A percentile compares a stretch with the other conserved stretches of the same genome.
These are phyloP conservation scores for Rynchops niger DNA, from an alignment of 2,113 vertebrate genomes.

Conservation along the genomic window DNA sequence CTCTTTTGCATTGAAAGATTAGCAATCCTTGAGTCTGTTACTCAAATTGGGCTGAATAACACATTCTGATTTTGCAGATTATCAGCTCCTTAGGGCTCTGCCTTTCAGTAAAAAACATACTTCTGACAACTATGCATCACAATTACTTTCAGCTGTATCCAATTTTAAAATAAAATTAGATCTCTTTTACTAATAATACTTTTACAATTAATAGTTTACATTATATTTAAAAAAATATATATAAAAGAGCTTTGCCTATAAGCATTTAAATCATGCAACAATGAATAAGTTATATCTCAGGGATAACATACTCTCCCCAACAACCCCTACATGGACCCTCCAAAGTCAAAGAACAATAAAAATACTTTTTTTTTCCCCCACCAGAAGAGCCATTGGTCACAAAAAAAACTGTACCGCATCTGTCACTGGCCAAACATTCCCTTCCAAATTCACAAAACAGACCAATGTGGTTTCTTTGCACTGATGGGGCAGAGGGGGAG, in stretches of 20 bases:
- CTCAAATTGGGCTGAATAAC: not conserved
- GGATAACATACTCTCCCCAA: rapidly evolving
- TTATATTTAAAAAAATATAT: not conserved
- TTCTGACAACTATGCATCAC: not conserved
- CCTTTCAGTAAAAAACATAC: not conserved
- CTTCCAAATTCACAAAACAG: not conserved
- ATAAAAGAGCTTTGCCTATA: not conserved
- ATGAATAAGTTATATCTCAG: not conserved
- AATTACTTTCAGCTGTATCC: not conserved
- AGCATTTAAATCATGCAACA: not conserved
- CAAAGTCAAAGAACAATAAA: not conserved
- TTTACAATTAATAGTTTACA: not conserved
- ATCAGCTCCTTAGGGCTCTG: not conserved
- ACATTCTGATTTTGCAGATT: not conserved
- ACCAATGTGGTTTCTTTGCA: not conserved
- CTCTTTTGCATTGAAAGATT: not conserved
- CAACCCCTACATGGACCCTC: not conserved
- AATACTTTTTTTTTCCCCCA: not conserved
- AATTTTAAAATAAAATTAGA: not conserved
- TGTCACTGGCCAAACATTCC: not conserved
- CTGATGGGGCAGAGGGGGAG: not conserved
- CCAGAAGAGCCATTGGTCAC: not conserved
- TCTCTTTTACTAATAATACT: not conserved
- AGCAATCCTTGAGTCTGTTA: not conserved
- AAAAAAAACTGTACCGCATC: not conserved